These are phyloP conservation scores for Neoseiulus cucumeris DNA, from an alignment of 1,140 invertebrate genomes.

Conservation along the genomic window DNA sequence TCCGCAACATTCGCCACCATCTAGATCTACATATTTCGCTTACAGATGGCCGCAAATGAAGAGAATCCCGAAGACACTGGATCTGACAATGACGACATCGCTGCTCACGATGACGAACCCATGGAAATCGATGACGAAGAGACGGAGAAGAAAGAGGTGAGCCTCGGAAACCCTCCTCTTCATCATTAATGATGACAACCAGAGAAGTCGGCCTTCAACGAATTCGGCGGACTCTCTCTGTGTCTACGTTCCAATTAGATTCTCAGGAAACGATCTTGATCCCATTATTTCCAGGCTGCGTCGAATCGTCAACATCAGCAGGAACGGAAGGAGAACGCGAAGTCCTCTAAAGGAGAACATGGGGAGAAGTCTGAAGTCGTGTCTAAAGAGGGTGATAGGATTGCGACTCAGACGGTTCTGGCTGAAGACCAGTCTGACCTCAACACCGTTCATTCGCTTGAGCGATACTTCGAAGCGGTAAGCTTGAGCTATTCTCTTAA, in stretches of 20 bases:
- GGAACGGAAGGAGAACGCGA: conserved; percentile 7
- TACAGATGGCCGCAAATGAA: conserved; percentile 45
- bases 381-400: neutral
- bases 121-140: conserved; percentile 30
- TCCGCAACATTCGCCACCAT: too few relatives aligned
- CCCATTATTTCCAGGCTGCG: conserved; percentile 16
- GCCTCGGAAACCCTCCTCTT: neutral
- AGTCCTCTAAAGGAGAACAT: conserved; percentile 23
- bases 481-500: too few relatives aligned
- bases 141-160: conserved; percentile 26
- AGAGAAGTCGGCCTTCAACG: too few relatives aligned
- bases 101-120: conserved; percentile 31
- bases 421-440: too few relatives aligned
- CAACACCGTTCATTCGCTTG: too few relatives aligned
- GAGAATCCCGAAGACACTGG: conserved; percentile 23
- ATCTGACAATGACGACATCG: conserved; percentile 27
- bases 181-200: conserved; percentile 14
- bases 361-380: conserved; percentile 19
- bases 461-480: too few relatives aligned
- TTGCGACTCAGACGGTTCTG: neutral
- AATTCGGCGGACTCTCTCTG: too few relatives aligned
- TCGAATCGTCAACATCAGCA: conserved; percentile 18
- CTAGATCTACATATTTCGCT: conserved; percentile 24
- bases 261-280: conserved; percentile 1
- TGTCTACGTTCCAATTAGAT: too few relatives aligned